Conservation (phyloP, 2,888 invertebrate species). For the Chirona hameri region DNA sequence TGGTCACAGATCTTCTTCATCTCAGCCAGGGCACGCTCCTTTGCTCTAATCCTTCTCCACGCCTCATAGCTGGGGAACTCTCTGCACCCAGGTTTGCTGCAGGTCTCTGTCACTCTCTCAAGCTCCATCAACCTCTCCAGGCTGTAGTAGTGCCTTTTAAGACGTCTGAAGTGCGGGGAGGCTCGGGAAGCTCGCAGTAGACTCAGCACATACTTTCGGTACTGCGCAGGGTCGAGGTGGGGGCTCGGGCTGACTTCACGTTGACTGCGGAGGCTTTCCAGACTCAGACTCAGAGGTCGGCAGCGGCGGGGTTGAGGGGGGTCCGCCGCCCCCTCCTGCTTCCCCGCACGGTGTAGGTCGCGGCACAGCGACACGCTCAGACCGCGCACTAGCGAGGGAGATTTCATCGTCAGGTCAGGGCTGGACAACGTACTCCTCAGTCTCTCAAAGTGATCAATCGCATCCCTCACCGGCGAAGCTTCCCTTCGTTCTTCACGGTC, state of each 20-base stretch:
- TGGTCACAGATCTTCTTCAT: constrained; percentile 70
- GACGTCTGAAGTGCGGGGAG: constrained; percentile 75
- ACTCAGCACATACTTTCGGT: constrained; percentile 64
- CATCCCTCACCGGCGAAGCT: background rate
- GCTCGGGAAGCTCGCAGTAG: constrained; percentile 61
- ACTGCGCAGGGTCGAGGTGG: constrained; percentile 43
- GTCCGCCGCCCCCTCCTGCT: background rate
- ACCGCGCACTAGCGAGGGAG: background rate
- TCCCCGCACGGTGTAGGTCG: background rate
- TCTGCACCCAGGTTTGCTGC: constrained; percentile 31
- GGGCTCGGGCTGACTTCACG: background rate
- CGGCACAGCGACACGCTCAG: background rate
- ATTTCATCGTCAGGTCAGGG: background rate
- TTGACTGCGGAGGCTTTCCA: constrained; percentile 39
- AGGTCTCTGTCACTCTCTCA: constrained; percentile 57
- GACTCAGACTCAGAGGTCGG: constrained; percentile 30
- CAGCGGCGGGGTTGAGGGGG: background rate
- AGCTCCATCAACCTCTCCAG: constrained; percentile 78
- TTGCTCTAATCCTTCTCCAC: constrained; percentile 73
- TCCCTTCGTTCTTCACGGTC: background rate
- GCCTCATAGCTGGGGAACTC: constrained; percentile 75
- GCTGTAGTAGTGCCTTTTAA: constrained; percentile 78
- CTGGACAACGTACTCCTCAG: constrained; percentile 2
- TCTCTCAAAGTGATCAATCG: background rate
- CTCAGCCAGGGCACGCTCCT: constrained; percentile 78